These are phyloP conservation scores for Platygyra sinensis DNA, from an alignment of 64 coral and sea anemone species.

Conservation along the genomic window DNA sequence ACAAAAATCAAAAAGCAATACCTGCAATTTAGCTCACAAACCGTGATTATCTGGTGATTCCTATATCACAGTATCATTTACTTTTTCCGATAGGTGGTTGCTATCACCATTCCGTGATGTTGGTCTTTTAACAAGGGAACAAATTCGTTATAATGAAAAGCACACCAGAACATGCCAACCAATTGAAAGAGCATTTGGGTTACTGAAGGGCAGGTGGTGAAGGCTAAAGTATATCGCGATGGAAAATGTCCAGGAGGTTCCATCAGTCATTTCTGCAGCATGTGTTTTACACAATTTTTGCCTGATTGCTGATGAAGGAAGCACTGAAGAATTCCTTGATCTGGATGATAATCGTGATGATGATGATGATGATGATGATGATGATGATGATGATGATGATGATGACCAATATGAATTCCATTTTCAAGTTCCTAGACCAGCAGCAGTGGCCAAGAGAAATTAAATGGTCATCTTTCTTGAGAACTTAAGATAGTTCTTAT, in stretches of 20 bases:
- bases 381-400: conserved; percentile 3
- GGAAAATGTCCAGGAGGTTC: conserved; percentile 5
- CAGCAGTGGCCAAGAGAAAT: conserved; percentile 16
- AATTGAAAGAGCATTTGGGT: conserved; percentile 44
- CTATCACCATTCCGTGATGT: background rate
- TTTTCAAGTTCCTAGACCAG: conserved; percentile 6
- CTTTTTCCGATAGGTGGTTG: no score
- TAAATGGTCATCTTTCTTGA: conserved; percentile 10
- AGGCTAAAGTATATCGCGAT: conserved; percentile 34
- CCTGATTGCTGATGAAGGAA: conserved; percentile 18
- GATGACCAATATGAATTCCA: background rate
- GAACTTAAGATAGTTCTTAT: background rate
- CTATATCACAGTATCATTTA: no score
- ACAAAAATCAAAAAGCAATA: no score
- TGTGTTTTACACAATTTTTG: conserved; percentile 58
- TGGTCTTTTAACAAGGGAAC: background rate
- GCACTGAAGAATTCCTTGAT: conserved; percentile 28
- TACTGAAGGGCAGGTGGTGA: conserved; percentile 39
- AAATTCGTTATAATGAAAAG: conserved; percentile 12
- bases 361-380: no score
- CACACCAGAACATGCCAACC: conserved; percentile 25
- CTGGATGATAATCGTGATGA: background rate
- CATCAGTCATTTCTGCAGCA: conserved; percentile 19
- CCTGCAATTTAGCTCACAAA: no score
- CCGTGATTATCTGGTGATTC: no score